Percentiles rank a stretch among this genome's conserved stretches.
Conservation (phyloP, 2,113 vertebrate genomes). For the Sigmodon hispidus region DNA sequence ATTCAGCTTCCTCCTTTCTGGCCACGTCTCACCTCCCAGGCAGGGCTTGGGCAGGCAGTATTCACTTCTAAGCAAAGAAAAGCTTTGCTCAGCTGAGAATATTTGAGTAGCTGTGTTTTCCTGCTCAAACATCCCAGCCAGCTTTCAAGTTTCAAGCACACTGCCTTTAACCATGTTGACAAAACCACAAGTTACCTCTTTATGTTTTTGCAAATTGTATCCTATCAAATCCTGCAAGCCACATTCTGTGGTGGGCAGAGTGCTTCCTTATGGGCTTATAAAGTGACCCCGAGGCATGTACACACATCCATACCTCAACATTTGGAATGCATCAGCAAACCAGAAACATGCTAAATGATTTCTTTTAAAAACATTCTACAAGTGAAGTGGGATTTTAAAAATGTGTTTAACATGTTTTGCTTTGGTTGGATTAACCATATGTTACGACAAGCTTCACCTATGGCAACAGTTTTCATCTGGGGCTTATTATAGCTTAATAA, state of each 20-base stretch:
- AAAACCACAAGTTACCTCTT: conserved; percentile 81
- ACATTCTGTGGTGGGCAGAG: conserved; percentile 60
- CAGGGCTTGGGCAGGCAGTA: background rate
- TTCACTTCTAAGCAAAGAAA: background rate
- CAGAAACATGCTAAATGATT: conserved; percentile 20
- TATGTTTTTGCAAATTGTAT: conserved; percentile 78
- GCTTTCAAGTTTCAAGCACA: conserved; percentile 75
- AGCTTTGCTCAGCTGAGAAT: conserved; percentile 11
- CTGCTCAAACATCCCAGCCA: conserved; percentile 58
- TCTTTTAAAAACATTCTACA: conserved; percentile 72
- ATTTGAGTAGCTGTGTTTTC: background rate
- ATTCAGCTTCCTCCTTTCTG: background rate
- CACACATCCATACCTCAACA: background rate
- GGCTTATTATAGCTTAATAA: conserved; percentile 85
- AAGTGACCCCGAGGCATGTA: background rate
- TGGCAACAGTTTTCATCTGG: conserved; percentile 82
- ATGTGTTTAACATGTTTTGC: conserved; percentile 81
- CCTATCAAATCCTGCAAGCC: conserved; percentile 50
- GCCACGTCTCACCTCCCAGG: background rate
- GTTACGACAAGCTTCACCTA: conserved; percentile 86
- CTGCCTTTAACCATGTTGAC: conserved; percentile 74
- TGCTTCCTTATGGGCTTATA: conserved; percentile 44
- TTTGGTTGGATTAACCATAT: conserved; percentile 83
- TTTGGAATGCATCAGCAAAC: conserved; percentile 81
- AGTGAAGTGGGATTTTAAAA: conserved; percentile 77